Percentiles rank a stretch among this genome's conserved stretches.
These are phyloP conservation scores for Eudyptes chrysolophus DNA, from an alignment of 2,113 vertebrate genomes.

Conservation along the genomic window DNA sequence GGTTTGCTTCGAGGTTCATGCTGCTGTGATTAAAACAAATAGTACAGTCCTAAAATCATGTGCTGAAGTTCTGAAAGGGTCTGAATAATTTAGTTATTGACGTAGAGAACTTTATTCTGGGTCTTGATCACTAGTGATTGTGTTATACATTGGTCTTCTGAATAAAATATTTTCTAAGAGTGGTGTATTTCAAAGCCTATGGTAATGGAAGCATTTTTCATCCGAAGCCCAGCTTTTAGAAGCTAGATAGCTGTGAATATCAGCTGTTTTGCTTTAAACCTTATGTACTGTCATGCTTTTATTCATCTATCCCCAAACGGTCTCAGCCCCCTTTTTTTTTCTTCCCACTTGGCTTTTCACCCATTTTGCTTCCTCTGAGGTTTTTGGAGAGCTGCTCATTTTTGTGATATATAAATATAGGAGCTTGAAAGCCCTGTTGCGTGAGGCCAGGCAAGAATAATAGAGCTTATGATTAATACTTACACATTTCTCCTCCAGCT, in stretches of 20 bases:
- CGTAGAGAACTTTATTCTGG: neutral
- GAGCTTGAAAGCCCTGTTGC: neutral
- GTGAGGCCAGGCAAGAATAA: neutral
- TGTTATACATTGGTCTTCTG: neutral
- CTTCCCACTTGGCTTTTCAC: neutral
- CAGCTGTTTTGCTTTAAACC: neutral
- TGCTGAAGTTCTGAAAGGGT: neutral
- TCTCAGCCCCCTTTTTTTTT: neutral
- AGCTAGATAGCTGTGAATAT: neutral
- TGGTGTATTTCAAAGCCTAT: neutral
- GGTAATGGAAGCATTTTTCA: neutral
- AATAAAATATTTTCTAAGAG: neutral
- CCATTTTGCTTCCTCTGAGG: neutral
- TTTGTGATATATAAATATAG: neutral
- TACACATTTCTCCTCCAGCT: neutral
- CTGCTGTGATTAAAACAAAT: neutral
- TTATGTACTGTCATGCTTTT: neutral
- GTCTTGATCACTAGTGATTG: neutral
- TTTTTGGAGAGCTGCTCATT: neutral
- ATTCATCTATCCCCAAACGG: neutral
- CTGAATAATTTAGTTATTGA: neutral
- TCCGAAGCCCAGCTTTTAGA: neutral
- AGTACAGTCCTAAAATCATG: neutral
- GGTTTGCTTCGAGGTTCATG: neutral
- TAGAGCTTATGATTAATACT: neutral